Percentiles rank a stretch among this genome's conserved stretches.
Evolutionary conservation across 2,113 vertebrate genomes (phyloP).

Genomic region (Ptyas mucosa): DNA sequence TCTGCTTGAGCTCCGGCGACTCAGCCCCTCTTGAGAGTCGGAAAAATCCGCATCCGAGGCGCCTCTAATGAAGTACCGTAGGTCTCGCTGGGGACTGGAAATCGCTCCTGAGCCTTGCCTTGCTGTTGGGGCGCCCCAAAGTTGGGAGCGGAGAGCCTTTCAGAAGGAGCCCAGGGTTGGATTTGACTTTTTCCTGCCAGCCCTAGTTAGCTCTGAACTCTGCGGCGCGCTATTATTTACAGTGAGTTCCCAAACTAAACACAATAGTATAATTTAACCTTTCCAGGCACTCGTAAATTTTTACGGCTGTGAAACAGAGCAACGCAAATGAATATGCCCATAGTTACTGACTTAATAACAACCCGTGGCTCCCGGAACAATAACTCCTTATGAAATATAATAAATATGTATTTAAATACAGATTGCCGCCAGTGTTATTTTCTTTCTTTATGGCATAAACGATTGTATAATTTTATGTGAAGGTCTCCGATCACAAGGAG

Average conservation of each 20-base stretch:
- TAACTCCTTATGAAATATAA: conserved; percentile 80
- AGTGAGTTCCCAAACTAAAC: conserved; percentile 72
- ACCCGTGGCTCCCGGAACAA: conserved; percentile 74
- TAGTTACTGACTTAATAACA: conserved; percentile 70
- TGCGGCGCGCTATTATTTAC: conserved; percentile 68
- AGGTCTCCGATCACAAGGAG: conserved; percentile 63
- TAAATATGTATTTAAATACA: conserved; percentile 80
- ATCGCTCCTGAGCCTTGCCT: background rate
- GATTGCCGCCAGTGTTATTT: conserved; percentile 68
- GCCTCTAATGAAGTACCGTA: background rate
- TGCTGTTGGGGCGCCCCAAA: background rate
- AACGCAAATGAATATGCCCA: conserved; percentile 67
- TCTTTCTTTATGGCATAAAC: conserved; percentile 71
- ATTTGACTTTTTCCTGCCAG: conserved; percentile 63
- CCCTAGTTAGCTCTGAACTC: conserved; percentile 30
- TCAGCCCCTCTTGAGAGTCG: background rate
- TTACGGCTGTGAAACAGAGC: conserved; percentile 71
- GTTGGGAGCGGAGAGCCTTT: background rate
- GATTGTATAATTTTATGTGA: conserved; percentile 76
- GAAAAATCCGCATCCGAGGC: background rate
- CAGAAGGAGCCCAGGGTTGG: conserved; percentile 29
- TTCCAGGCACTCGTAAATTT: conserved; percentile 78
- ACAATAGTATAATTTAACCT: conserved; percentile 80
- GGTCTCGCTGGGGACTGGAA: background rate
- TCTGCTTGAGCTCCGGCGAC: background rate